Evolutionary conservation across 2,113 vertebrate genomes (phyloP), one percentile per base, ranked within the genome.

Genomic region (Danionella cerebrum): DNA sequence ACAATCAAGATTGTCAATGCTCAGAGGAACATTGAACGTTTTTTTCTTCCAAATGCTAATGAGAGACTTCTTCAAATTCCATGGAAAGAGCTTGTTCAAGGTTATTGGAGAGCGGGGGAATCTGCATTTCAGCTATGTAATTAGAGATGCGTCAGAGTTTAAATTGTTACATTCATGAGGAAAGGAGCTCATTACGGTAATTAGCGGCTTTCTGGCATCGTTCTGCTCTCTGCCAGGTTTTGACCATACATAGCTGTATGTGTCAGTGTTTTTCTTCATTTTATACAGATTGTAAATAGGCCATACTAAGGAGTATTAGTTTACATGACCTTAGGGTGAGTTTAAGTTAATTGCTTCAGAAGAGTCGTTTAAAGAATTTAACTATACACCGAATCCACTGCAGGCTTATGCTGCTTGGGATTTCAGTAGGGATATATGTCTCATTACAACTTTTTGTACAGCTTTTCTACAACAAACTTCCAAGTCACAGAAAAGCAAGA

Each of bases 121-220:
- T 63, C 71, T 67, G 62, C 58, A 47, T 67, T 64, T 51, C 36
- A 42, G 51, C 71, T 71, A 25, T 50, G 60, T 64, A 77, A 77
- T 77, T 77, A 73, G 70, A 67, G 65, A 70, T 54, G 41, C 41
- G 35, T 47, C 67, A 39, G 63, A 70, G 67, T 77, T 77, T 70
- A 73, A 76, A 70, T 62, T 70, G 63, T 54, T 62, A 58, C 31
- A 55, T 45, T 70, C 44, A 60, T 45, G 35, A 70, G 63, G 42
- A 70, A 76, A 77, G 64, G 63, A 73, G 63, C 75, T 77, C 75
- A 77, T 76, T 76, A 76, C 63, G 19, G 44, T 63, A 76, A 76
- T 73, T 76, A 76, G 75, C 63, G 58, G 41, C 70, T 76, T 70
- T 38, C 48, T 14, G 65, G 54, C 47, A 38, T 50, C 54, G 47